Percentiles rank a stretch among this genome's conserved stretches.
Evolutionary conservation across 2,888 invertebrate species (phyloP).

Genomic region (Drosophila sordidula): DNA sequence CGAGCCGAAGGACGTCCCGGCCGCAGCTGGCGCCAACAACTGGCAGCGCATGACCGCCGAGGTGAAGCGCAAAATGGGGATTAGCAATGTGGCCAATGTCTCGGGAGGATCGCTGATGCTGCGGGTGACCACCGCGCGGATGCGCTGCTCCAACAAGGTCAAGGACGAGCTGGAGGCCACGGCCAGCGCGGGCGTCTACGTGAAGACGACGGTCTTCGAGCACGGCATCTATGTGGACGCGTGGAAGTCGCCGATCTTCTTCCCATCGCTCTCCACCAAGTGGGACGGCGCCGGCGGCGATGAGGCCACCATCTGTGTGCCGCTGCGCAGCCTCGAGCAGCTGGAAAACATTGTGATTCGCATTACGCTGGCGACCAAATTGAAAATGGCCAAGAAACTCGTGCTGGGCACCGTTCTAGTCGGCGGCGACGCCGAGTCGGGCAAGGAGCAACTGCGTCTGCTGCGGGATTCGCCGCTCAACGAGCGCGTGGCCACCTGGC

Average conservation of each 20-base stretch:
- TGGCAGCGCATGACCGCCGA: conserved; percentile 82
- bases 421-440: conserved; percentile 69
- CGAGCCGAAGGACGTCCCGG: conserved; percentile 11
- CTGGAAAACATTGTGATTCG: conserved; percentile 82
- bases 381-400: conserved; percentile 84
- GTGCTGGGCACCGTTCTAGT: conserved; percentile 83
- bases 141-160: conserved; percentile 84
- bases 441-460: conserved; percentile 80
- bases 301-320: conserved; percentile 79
- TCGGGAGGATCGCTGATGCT: conserved; percentile 65
- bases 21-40: conserved; percentile 42
- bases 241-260: conserved; percentile 91
- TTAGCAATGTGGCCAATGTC: conserved; percentile 60
- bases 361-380: conserved; percentile 84
- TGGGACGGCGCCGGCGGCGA: conserved; percentile 87
- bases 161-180: conserved; percentile 84
- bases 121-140: conserved; percentile 82
- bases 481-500: conserved; percentile 83
- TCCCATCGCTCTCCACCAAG: conserved; percentile 91
- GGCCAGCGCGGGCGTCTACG: conserved; percentile 87
- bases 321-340: conserved; percentile 75
- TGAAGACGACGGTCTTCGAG: conserved; percentile 91
- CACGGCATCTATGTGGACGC: conserved; percentile 87
- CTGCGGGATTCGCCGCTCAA: conserved; percentile 73
- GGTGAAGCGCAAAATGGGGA: conserved; percentile 82